A percentile compares a stretch with the other conserved stretches of the same genome.
These are phyloP conservation scores for Adelphocoris suturalis DNA, from an alignment of 2,888 invertebrate genomes.

Conservation along the genomic window DNA sequence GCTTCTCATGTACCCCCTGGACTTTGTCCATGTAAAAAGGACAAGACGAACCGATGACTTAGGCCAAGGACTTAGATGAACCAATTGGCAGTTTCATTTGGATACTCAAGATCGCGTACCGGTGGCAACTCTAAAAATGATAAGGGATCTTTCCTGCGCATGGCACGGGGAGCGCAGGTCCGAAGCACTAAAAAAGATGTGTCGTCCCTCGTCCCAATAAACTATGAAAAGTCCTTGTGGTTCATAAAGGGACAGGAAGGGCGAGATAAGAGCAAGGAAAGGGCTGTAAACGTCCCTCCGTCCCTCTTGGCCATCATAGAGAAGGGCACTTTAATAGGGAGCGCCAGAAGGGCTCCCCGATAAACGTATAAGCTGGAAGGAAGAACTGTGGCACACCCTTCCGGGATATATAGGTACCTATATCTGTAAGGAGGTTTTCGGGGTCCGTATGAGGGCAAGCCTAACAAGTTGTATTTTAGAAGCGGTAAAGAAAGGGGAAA, in stretches of 20 bases:
- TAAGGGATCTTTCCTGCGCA: not conserved
- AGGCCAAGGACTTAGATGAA: too few relatives aligned
- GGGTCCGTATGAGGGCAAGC: not conserved
- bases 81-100: too few relatives aligned
- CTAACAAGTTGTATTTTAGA: slow-evolving; percentile 38
- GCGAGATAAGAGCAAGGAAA: slow-evolving; percentile 55
- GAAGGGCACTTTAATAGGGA: slow-evolving; percentile 25
- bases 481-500: not conserved
- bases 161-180: not conserved
- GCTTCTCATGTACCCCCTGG: too few relatives aligned
- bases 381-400: not conserved
- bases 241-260: slow-evolving; percentile 60
- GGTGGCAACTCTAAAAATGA: not conserved
- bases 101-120: too few relatives aligned
- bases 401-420: slow-evolving; percentile 16
- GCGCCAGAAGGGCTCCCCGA: slow-evolving; percentile 38
- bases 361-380: slow-evolving; percentile 34
- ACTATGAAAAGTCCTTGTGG: slow-evolving; percentile 61
- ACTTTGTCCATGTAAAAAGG: too few relatives aligned
- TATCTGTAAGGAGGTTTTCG: not conserved
- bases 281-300: slow-evolving; percentile 45
- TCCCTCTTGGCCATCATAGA: not conserved
- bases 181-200: slow-evolving; percentile 43
- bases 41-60: too few relatives aligned
- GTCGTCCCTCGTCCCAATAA: slow-evolving; percentile 62